Base-by-base conservation (phyloP, 2,888 invertebrate genomes). In the Silvanus unidentatus region DNA sequence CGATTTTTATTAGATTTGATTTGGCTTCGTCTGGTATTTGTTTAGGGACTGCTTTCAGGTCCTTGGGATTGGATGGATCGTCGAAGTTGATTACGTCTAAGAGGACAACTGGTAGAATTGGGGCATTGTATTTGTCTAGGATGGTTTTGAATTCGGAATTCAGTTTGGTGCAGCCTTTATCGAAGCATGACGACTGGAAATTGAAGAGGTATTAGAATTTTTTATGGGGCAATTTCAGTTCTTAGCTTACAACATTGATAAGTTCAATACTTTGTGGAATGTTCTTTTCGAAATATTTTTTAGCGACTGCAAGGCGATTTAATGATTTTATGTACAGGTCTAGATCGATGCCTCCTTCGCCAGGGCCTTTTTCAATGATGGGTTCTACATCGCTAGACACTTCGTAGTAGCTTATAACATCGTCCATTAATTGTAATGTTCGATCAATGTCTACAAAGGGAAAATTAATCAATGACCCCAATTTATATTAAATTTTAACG, bases 351-450 rank as follows among this genome's bases (percentile, higher is more conserved):
- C 77, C 72, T 1, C 78, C 72, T 15, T 79, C 79, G 16, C 82
- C 79, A 1, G 90, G 94, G 5, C 95, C 94, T 50, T 85, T 86
- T 59, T 88, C 85, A 16, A 96, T 87, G 2, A 86, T 78, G 54
- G 84, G 82, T 48, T 93, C 94, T 3, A 95, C 86, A 65, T 95
- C 93, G 66, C 91, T 85, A 1, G 93, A 88, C 22, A 96, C 92
- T 74, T 94, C 93, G 70, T 98, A 99, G 68, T 89, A 97, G 42
- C 91, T 89, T 29, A 99, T 88, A 0, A 98, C 97, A 70, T 88
- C 88, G 64, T 98, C 97, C 55, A 99, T 71, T 12, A 89, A 82
- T 48, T 84, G 83, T 22, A 96, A 76, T 1, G 95, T 92, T 54
- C 83, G 81, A 60, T 97, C 95, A 71, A 98, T 88, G 73, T 98